Conservation (phyloP, 2,888 invertebrate species). For the Apodemia mormo region DNA sequence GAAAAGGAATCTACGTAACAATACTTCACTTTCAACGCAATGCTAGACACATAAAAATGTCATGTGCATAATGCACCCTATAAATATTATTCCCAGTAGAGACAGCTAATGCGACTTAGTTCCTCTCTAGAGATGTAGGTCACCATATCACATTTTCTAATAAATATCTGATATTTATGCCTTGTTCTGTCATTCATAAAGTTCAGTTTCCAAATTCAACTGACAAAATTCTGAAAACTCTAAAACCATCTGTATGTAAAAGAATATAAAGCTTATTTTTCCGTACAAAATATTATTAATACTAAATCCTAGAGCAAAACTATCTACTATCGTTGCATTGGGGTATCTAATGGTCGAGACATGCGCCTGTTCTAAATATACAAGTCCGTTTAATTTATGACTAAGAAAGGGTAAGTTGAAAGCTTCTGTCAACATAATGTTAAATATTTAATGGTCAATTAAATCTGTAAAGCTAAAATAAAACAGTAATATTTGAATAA, state of each 20-base stretch:
- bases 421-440: constrained; percentile 74
- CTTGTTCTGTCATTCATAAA: constrained; percentile 46
- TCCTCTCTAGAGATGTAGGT: constrained; percentile 78
- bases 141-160: constrained; percentile 57
- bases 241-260: constrained; percentile 20
- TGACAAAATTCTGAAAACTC: constrained; percentile 21
- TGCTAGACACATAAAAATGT: constrained; percentile 78
- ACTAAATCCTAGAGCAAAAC: constrained; percentile 48
- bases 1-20: constrained; percentile 51
- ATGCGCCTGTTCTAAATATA: constrained; percentile 57
- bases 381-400: constrained; percentile 69
- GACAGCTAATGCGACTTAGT: constrained; percentile 65
- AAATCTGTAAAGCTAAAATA: constrained; percentile 41
- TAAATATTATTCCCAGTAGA: constrained; percentile 77
- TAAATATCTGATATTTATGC: constrained; percentile 44
- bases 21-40: constrained; percentile 62
- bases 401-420: constrained; percentile 67
- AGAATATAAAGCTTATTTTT: constrained; percentile 20
- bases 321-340: constrained; percentile 62
- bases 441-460: constrained; percentile 71
- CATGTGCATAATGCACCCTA: constrained; percentile 78
- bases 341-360: constrained; percentile 68
- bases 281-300: constrained; percentile 27
- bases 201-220: constrained; percentile 44
- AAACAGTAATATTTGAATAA: too few relatives aligned